Evolutionary conservation across 1,140 invertebrate species (phyloP).

Genomic region (Heliconius hewitsoni): DNA sequence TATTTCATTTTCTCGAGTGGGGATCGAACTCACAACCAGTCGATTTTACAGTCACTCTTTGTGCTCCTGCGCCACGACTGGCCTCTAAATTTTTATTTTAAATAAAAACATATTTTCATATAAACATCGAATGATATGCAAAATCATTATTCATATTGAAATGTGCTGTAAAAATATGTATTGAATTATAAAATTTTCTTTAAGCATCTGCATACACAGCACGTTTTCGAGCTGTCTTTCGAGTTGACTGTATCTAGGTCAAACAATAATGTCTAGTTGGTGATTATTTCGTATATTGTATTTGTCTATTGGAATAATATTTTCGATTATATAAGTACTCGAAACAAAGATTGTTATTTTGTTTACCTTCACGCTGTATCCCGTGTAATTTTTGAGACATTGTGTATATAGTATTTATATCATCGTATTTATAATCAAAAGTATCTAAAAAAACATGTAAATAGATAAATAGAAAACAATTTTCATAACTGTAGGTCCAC

Average conservation of each 20-base stretch:
- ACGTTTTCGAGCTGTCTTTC: not conserved
- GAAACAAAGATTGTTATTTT: too few species aligned
- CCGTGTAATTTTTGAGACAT: too few species aligned
- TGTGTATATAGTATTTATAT: fast-evolving
- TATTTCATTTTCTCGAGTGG: too few species aligned
- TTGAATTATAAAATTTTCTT: not conserved
- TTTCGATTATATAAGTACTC: not conserved
- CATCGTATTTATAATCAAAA: too few species aligned
- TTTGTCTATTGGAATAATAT: not conserved
- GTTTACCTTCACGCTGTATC: too few species aligned
- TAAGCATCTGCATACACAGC: not conserved
- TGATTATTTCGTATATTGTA: not conserved
- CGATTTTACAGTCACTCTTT: too few species aligned
- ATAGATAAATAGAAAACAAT: too few species aligned
- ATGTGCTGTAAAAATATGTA: not conserved
- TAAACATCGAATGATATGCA: not conserved
- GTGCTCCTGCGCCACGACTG: too few species aligned
- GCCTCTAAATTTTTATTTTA: too few species aligned
- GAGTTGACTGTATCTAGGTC: not conserved
- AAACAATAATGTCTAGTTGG: not conserved
- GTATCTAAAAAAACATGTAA: too few species aligned
- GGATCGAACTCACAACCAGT: too few species aligned
- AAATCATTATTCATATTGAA: not conserved
- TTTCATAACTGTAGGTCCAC: too few species aligned
- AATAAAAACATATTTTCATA: not conserved